Base-by-base conservation (phyloP, 2,888 invertebrate genomes). In the Byasa hedistus region DNA sequence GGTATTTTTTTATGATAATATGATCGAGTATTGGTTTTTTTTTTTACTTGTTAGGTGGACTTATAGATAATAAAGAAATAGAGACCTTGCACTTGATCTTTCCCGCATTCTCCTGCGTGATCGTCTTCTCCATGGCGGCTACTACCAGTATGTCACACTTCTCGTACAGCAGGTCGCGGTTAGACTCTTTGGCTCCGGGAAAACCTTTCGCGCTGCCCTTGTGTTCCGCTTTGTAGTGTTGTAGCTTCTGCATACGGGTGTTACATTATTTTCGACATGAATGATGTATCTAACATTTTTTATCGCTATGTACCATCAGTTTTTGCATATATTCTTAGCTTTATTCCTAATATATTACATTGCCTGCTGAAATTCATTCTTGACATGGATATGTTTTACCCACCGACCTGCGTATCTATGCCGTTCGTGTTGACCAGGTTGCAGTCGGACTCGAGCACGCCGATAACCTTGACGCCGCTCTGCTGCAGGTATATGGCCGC, bases 121-220 rank as follows among this genome's bases (percentile, higher is more conserved):
- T 93, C 44, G 94, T 92, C 85, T 96, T 96, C 87, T 97, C 97
- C 76, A 94, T 92, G 61, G 97, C 97, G 59, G 96, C 96, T 63
- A 96, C 94, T 27, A 97, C 93, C 52, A 97, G 92, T 73, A 97
- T 96, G 81, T 97, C 97, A 85, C 96, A 96, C 77, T 94, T 88
- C 80, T 95, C 94, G 77, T 83, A 95, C 83, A 96, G 80, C 54
- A 97, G 81, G 68, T 94, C 93, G 74, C 90, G 92, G 76, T 92
- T 92, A 72, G 87, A 91, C 32, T 93, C 91, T 78, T 92, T 83
- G 8, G 94, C 95, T 32, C 93, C 93, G 0, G 93, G 90, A 84
- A 93, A 96, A 3, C 95, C 95, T 69, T 93, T 93, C 52, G 93
- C 93, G 57, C 94, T 94, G 65, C 93, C 94, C 55, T 78, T 82